Conservation (phyloP, 2,797 vertebrate species). For the Rhinella marina region DNA sequence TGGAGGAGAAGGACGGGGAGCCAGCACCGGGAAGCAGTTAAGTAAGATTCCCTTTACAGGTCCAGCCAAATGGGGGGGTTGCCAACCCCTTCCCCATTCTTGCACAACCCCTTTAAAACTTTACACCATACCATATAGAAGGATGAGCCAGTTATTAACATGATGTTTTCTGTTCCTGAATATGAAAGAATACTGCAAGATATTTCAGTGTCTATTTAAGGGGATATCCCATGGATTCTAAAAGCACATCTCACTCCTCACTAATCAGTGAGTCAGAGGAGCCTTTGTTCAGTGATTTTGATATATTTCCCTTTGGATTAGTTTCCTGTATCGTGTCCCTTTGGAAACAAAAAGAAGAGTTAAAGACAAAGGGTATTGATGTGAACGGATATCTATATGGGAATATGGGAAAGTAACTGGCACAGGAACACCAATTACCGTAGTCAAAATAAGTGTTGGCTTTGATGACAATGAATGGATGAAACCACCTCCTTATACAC, state of each 20-base stretch:
- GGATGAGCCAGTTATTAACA: background rate
- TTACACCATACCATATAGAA: background rate
- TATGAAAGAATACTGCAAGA: no score
- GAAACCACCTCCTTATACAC: background rate
- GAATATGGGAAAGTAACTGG: background rate
- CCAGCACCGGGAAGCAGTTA: no score
- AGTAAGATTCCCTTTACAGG: no score
- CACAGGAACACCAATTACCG: background rate
- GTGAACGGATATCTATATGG: constrained; percentile 17
- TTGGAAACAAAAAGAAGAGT: background rate
- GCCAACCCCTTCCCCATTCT: no score
- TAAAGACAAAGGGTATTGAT: background rate
- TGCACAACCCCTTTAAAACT: background rate
- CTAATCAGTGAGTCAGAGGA: background rate
- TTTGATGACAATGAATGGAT: constrained; percentile 14
- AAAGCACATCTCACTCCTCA: background rate
- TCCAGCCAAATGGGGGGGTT: no score
- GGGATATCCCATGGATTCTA: background rate
- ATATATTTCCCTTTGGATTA: constrained; percentile 27
- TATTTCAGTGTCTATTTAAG: background rate
- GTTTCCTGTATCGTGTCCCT: constrained; percentile 1
- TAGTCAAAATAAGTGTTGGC: background rate
- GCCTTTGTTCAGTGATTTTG: constrained; percentile 21
- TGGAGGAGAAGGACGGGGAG: no score
- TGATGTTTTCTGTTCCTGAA: background rate